Evolutionary conservation across 2,113 vertebrate species (phyloP).

Genomic region (Ivindomyrus marchei): DNA sequence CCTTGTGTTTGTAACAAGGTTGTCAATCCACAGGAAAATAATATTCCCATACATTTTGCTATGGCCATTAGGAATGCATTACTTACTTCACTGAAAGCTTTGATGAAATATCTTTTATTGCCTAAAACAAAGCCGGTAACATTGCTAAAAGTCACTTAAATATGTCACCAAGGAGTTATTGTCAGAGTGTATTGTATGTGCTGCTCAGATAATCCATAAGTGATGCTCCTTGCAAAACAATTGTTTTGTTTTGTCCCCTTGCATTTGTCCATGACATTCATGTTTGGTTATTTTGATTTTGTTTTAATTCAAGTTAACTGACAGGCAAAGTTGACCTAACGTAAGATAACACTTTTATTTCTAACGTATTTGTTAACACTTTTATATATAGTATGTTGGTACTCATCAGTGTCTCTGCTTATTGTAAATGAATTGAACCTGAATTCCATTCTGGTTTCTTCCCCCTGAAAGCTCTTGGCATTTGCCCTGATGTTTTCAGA

Average conservation of each 20-base stretch:
- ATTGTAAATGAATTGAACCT: not conserved
- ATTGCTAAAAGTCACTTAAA: not conserved
- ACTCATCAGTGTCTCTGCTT: not conserved
- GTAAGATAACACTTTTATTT: not conserved
- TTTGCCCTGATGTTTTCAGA: not conserved
- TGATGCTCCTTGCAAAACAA: not conserved
- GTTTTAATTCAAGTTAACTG: not conserved
- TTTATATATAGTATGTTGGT: not conserved
- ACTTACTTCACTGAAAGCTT: not conserved
- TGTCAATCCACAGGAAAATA: not conserved
- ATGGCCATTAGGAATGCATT: not conserved
- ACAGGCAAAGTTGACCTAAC: not conserved
- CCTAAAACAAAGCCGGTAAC: not conserved
- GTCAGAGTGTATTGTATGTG: not conserved
- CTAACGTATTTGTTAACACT: not conserved
- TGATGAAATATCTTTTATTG: not conserved
- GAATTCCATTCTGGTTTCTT: not conserved
- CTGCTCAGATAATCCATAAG: not conserved
- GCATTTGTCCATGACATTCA: not conserved
- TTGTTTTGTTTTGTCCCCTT: not conserved
- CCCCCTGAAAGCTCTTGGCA: not conserved
- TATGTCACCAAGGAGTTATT: not conserved
- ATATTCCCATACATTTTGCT: not conserved
- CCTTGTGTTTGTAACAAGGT: not conserved
- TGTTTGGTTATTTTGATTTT: not conserved